These are phyloP conservation scores for Camponotus pennsylvanicus DNA, from an alignment of 1,140 invertebrate genomes.

Conservation along the genomic window DNA sequence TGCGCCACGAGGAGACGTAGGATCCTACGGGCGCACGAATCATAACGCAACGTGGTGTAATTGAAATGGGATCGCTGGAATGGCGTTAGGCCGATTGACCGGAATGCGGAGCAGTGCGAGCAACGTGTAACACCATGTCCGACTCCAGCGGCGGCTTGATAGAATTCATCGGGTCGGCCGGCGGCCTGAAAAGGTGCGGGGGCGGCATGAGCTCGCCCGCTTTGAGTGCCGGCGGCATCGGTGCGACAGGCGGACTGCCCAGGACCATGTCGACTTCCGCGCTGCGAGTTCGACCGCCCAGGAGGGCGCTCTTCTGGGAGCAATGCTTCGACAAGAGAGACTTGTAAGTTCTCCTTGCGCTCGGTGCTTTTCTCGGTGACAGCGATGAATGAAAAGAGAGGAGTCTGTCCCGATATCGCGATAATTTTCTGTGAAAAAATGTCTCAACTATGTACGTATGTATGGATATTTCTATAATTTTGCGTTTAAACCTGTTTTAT, in stretches of 20 bases:
- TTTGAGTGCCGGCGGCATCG: constrained; percentile 80
- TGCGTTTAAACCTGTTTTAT: background rate
- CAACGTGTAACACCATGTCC: constrained; percentile 74
- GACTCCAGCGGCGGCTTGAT: constrained; percentile 83
- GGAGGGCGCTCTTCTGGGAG: constrained; percentile 91
- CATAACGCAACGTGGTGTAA: background rate
- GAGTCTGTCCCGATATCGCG: background rate
- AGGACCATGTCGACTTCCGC: constrained; percentile 93
- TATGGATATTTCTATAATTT: background rate
- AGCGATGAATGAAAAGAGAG: background rate
- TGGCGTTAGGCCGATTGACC: background rate
- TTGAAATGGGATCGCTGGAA: background rate
- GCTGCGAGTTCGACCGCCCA: constrained; percentile 90
- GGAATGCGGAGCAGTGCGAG: background rate
- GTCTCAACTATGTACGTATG: background rate
- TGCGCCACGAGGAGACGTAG: constrained; percentile 40
- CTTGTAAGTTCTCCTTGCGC: constrained; percentile 87
- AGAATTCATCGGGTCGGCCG: constrained; percentile 81
- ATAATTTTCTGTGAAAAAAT: background rate
- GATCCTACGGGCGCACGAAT: background rate
- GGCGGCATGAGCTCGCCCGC: constrained; percentile 86
- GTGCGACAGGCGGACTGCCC: constrained; percentile 85
- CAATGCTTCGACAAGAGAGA: constrained; percentile 92
- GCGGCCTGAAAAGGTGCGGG: constrained; percentile 86
- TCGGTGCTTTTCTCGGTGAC: background rate